Conservation (phyloP, 2,888 invertebrate genomes). For the Chalcis sispes region DNA sequence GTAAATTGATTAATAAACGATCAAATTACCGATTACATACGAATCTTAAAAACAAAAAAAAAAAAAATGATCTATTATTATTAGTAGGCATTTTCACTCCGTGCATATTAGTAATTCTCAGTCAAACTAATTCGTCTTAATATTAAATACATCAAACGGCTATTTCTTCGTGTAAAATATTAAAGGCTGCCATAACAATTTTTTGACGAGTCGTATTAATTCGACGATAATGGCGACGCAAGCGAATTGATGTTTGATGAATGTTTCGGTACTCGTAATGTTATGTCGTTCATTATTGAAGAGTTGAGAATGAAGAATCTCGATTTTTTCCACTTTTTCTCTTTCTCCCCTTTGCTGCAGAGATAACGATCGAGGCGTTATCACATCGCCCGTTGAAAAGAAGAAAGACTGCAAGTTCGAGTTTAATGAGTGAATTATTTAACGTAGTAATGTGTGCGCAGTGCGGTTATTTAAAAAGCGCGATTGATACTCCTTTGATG, state of each 20-base stretch:
- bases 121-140: no score
- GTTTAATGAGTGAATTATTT: conserved; percentile 24
- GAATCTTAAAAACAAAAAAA: no score
- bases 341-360: background rate
- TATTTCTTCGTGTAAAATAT: no score
- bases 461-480: background rate
- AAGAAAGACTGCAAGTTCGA: conserved; percentile 35
- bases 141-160: no score
- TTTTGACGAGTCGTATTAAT: no score
- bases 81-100: no score
- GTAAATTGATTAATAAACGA: no score
- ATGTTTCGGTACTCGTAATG: conserved; percentile 20
- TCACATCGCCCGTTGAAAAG: conserved; percentile 7
- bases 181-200: no score
- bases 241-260: conserved; percentile 16
- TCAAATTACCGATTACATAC: no score
- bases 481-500: no score
- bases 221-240: background rate
- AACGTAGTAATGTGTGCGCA: conserved; percentile 1
- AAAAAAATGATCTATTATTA: no score
- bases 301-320: conserved; percentile 11
- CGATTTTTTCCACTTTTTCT: conserved; percentile 4
- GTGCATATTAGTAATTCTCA: no score
- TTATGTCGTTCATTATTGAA: conserved; percentile 32
- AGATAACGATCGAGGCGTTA: conserved; percentile 28